These are phyloP conservation scores for Plodia interpunctella DNA, from an alignment of 1,140 invertebrate species.

Conservation along the genomic window DNA sequence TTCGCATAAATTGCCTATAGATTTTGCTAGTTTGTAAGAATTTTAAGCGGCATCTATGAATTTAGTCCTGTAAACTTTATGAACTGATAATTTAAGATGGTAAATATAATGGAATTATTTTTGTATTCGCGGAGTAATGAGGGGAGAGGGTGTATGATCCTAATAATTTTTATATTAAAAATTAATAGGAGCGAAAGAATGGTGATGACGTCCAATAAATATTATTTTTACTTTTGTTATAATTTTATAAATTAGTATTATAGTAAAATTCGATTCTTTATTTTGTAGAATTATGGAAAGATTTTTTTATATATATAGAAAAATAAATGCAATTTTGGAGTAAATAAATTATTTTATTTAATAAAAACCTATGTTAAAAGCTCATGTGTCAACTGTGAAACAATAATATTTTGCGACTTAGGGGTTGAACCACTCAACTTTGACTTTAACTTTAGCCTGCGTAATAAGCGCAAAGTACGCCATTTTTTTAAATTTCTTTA, in stretches of 20 bases:
- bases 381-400: no score
- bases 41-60: conserved; percentile 38
- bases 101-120: conserved; percentile 42
- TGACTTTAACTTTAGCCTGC: no score
- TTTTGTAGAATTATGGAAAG: conserved; percentile 64
- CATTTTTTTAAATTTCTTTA: no score
- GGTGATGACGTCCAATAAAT: conserved; percentile 57
- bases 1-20: conserved; percentile 28
- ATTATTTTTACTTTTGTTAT: conserved; percentile 53
- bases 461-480: no score
- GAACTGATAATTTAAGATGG: conserved; percentile 62
- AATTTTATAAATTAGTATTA: conserved; percentile 67
- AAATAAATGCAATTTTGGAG: conserved; percentile 57
- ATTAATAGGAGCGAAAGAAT: conserved; percentile 64
- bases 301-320: conserved; percentile 68
- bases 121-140: conserved; percentile 38
- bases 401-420: no score
- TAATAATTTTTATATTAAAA: conserved; percentile 76
- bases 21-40: conserved; percentile 20
- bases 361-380: background rate
- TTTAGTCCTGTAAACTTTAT: conserved; percentile 38
- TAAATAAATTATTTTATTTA: conserved; percentile 20
- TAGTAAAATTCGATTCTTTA: conserved; percentile 65
- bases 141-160: conserved; percentile 42
- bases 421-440: no score